Evolutionary conservation across 2,797 vertebrate species (phyloP).

Genomic region (Cryptoblepharus egeriae): DNA sequence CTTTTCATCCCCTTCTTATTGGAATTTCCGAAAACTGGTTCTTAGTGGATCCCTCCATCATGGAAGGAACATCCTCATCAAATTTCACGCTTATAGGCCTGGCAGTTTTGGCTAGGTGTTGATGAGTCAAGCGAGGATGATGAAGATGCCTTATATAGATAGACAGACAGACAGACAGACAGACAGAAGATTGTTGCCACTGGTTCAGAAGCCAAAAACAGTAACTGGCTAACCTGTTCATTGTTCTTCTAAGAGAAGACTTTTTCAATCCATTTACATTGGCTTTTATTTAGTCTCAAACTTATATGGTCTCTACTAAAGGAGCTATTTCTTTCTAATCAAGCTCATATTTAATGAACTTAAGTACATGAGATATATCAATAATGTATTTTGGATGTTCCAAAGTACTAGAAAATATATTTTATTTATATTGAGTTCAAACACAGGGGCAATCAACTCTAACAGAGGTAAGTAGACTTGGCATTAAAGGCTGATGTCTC

Average conservation of each 20-base stretch:
- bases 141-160: no score
- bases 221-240: neutral
- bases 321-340: slow-evolving; percentile 14
- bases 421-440: slow-evolving; percentile 39
- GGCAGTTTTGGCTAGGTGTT: no score
- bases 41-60: no score
- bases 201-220: neutral
- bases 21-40: no score
- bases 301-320: neutral
- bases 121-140: no score
- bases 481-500: slow-evolving; percentile 10
- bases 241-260: no score
- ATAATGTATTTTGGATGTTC: neutral
- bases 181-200: neutral
- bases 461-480: neutral
- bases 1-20: no score
- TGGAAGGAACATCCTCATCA: no score
- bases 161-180: no score
- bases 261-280: neutral
- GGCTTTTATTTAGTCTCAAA: neutral
- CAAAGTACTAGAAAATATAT: neutral
- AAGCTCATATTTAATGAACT: neutral
- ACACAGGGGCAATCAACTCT: neutral
- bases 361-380: slow-evolving; percentile 26
- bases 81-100: no score